Evolutionary conservation across 2,113 vertebrate genomes (phyloP).

Genomic region (Channa argus): DNA sequence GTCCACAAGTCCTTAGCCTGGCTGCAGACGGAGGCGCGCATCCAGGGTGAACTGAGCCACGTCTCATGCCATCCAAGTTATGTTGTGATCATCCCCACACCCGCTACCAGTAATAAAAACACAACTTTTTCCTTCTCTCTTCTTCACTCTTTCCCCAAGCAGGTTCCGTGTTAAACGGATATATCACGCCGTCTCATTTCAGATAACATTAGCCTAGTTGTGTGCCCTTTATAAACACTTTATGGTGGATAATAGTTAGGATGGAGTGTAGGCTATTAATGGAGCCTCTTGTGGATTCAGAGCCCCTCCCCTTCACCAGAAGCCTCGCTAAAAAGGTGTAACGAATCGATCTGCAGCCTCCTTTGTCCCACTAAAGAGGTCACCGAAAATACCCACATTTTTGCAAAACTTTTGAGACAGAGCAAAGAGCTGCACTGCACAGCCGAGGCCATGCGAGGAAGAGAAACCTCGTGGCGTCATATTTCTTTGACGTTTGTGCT

Average conservation of each 20-base stretch:
- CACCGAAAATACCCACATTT: conserved; percentile 52
- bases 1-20: conserved; percentile 14
- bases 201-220: conserved; percentile 58
- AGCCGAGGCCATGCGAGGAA: not conserved
- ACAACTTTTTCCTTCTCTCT: not conserved
- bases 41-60: conserved; percentile 25
- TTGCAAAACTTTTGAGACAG: conserved; percentile 37
- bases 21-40: conserved; percentile 7
- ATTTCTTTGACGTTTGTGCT: not conserved
- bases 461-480: not conserved
- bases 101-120: conserved; percentile 5
- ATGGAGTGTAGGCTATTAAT: conserved; percentile 72
- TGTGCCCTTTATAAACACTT: conserved; percentile 80
- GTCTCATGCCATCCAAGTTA: conserved; percentile 37
- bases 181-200: conserved; percentile 39
- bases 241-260: conserved; percentile 76
- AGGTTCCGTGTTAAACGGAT: not conserved
- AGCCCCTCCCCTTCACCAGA: conserved; percentile 95
- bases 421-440: conserved; percentile 2
- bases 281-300: conserved; percentile 75
- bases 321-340: conserved; percentile 93
- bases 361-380: conserved; percentile 73
- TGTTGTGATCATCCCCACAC: conserved; percentile 25
- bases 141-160: not conserved
- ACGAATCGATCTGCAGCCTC: conserved; percentile 92